A percentile compares a stretch with the other conserved stretches of the same genome.
Conservation (phyloP, 2,797 vertebrate genomes). For the Geotrypetes seraphini region DNA sequence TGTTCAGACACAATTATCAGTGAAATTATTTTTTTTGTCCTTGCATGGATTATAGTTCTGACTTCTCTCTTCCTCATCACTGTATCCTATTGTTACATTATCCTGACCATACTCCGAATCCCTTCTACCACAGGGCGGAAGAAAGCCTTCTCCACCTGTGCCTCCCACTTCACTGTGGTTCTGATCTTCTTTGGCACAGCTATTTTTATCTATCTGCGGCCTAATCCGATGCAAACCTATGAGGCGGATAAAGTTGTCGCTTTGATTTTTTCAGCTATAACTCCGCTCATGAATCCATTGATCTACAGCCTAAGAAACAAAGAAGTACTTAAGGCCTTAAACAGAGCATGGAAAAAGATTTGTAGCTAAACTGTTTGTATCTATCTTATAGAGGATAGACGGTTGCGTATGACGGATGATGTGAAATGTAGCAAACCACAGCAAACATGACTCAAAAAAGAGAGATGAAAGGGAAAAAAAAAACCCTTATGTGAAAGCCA, state of each 20-base stretch:
- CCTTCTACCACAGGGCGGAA: slow-evolving; percentile 12
- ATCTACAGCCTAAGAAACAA: slow-evolving; percentile 27
- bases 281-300: slow-evolving; percentile 26
- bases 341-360: not conserved
- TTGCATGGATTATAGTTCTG: slow-evolving; percentile 17
- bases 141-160: slow-evolving; percentile 25
- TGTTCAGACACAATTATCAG: slow-evolving; percentile 19
- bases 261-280: slow-evolving; percentile 19
- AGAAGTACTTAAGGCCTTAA: slow-evolving; percentile 17
- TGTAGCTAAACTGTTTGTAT: too few relatives aligned
- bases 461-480: too few relatives aligned
- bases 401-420: too few relatives aligned
- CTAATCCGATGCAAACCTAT: slow-evolving; percentile 18
- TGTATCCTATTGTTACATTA: slow-evolving; percentile 13
- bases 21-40: slow-evolving; percentile 9
- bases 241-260: slow-evolving; percentile 25
- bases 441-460: too few relatives aligned
- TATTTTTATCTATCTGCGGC: slow-evolving; percentile 26
- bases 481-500: too few relatives aligned
- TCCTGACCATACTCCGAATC: slow-evolving; percentile 17
- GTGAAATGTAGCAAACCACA: too few relatives aligned
- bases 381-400: too few relatives aligned
- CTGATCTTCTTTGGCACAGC: slow-evolving; percentile 18
- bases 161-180: slow-evolving; percentile 19
- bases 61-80: slow-evolving; percentile 11